Percentiles rank a stretch among this genome's conserved stretches.
Evolutionary conservation across 2,888 invertebrate genomes (phyloP).

Genomic region (Xylophagus ater): DNA sequence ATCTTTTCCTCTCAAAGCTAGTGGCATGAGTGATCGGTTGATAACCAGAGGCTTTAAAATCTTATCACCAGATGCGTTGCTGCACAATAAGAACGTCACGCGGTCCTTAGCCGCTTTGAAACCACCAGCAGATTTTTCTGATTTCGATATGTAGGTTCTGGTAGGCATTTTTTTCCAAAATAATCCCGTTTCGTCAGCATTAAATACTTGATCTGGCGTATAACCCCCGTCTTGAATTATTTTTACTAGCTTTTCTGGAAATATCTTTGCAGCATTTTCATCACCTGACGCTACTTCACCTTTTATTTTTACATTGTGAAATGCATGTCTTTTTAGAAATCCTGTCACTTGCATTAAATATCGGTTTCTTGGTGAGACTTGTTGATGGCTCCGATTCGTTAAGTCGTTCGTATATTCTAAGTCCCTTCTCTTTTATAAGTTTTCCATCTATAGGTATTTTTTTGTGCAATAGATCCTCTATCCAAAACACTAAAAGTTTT

Average conservation of each 20-base stretch:
- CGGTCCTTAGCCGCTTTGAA: slow-evolving; percentile 19
- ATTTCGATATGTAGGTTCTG: slow-evolving; percentile 20
- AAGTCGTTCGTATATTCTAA: slow-evolving; percentile 13
- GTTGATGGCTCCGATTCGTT: slow-evolving; percentile 10
- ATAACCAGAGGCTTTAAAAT: slow-evolving; percentile 23
- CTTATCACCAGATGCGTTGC: slow-evolving; percentile 22
- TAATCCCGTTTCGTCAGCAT: slow-evolving; percentile 20
- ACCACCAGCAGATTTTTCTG: not conserved
- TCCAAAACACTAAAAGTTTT: slow-evolving; percentile 7
- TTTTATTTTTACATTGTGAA: slow-evolving; percentile 11
- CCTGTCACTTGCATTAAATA: slow-evolving; percentile 11
- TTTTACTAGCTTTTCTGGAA: slow-evolving; percentile 12
- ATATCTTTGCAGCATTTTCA: slow-evolving; percentile 14
- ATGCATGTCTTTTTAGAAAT: slow-evolving; percentile 11
- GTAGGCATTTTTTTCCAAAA: slow-evolving; percentile 23
- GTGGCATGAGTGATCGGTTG: slow-evolving; percentile 19
- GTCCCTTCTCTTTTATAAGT: slow-evolving; percentile 14
- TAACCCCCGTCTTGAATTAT: slow-evolving; percentile 19
- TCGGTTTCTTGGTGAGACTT: slow-evolving; percentile 9
- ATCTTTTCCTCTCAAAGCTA: slow-evolving; percentile 18
- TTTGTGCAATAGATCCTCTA: slow-evolving; percentile 7
- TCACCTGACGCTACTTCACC: slow-evolving; percentile 19
- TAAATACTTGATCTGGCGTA: slow-evolving; percentile 21
- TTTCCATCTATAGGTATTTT: slow-evolving; percentile 14
- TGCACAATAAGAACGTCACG: slow-evolving; percentile 21